Base-by-base conservation (phyloP, 37 sponge, comb jelly and placozoan genomes). In the Amphimedon queenslandica region DNA sequence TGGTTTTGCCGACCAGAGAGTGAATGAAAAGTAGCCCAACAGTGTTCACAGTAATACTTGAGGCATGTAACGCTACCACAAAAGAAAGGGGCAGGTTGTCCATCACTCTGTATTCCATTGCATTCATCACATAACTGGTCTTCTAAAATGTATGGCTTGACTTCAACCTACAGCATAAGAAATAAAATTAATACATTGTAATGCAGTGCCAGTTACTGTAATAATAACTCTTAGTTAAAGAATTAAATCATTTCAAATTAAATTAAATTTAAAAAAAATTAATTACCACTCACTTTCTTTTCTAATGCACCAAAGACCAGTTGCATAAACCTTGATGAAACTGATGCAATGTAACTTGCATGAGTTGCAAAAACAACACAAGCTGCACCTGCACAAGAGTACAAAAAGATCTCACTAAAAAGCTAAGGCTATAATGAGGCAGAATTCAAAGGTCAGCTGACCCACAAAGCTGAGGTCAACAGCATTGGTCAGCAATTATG, bases 101-200 rank as follows among this genome's bases (percentile, higher is more conserved):
- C 90, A 69, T 74, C 66, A 57, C 90, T 91, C 41, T 88, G 92
- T 2, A 86, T 80, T 2, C 99, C 99, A 69, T 86, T 77, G 64
- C 99, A 97, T 65, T 97, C 90, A 67, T 97, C 99, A 87, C 99
- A 97, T 69, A 91, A 35, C 73, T 94, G 95, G 72, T 86, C 95
- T 35, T 97, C 99, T 66, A 93, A 73, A 1, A 97, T 92, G 74
- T 94, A 97, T 0, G 99, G 99, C 72, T 97, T 93, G 27, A 97
- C 75, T 64, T 97, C 99, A 36, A 97, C 77, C 96, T 96, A 73
- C 13, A 31, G 37, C 53, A 10, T 27, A 28, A 63, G 0, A 21
- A 3, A 41, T 60, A 38, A 39, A 16, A 71, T 16, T 23, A 28
- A 57, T 0, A n/a, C 4, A 41, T 24, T 24, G 63, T 34, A 27